These are phyloP conservation scores for Teinopalpus imperialis DNA, from an alignment of 2,888 invertebrate species.

Conservation along the genomic window DNA sequence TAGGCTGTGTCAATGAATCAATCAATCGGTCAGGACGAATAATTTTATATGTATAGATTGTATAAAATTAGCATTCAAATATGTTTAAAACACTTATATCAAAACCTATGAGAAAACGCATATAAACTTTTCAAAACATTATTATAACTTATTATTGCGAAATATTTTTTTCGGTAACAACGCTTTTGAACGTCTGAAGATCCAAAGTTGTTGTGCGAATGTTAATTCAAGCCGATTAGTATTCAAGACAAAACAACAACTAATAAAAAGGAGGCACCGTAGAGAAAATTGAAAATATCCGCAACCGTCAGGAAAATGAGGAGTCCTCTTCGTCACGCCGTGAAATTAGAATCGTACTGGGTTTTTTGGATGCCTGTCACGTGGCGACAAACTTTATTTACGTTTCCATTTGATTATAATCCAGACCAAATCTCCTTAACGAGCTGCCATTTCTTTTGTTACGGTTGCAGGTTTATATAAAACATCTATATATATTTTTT, in stretches of 20 bases:
- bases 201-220: conserved; percentile 55
- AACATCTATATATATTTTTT: too few relatives aligned
- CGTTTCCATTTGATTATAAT: conserved; percentile 70
- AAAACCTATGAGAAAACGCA: too few relatives aligned
- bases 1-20: too few relatives aligned
- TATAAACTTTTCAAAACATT: too few relatives aligned
- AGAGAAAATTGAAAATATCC: conserved; percentile 81
- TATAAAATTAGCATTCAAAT: too few relatives aligned
- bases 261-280: conserved; percentile 75
- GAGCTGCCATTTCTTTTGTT: conserved; percentile 43
- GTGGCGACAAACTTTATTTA: conserved; percentile 70
- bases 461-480: conserved; percentile 35
- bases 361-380: conserved; percentile 63
- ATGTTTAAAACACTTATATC: too few relatives aligned
- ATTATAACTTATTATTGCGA: too few relatives aligned
- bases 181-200: conserved; percentile 8
- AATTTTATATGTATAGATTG: too few relatives aligned
- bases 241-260: conserved; percentile 77
- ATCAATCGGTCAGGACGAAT: too few relatives aligned
- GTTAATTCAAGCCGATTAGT: conserved; percentile 69
- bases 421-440: conserved; percentile 53
- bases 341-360: conserved; percentile 67
- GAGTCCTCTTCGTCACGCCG: conserved; percentile 68
- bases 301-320: conserved; percentile 77
- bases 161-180: not conserved